Evolutionary conservation across 1,140 invertebrate species (phyloP).

Genomic region (Formica exsecta): DNA sequence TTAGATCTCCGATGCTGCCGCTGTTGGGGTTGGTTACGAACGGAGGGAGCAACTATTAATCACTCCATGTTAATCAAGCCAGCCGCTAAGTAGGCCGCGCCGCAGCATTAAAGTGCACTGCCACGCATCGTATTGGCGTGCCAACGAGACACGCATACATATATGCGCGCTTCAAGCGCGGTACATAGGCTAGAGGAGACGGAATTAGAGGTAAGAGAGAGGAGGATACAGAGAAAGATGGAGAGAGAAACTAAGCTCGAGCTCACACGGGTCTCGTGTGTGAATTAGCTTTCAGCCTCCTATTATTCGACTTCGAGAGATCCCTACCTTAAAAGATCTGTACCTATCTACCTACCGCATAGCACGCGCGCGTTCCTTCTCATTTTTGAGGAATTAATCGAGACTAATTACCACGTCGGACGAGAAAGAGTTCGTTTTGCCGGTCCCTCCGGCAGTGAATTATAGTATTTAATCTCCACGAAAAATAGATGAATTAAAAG

Average conservation of each 20-base stretch:
- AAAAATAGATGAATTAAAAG: conserved; percentile 26
- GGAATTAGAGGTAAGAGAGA: conserved; percentile 12
- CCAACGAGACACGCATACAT: conserved; percentile 38
- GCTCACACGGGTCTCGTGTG: conserved; percentile 57
- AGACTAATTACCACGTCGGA: conserved; percentile 78
- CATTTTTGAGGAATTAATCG: conserved; percentile 81
- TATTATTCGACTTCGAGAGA: conserved; percentile 74
- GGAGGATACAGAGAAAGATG: neutral
- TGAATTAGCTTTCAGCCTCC: conserved; percentile 73
- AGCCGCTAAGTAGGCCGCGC: conserved; percentile 83
- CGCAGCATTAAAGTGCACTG: conserved; percentile 79
- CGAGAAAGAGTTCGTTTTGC: conserved; percentile 15
- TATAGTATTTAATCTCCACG: conserved; percentile 20
- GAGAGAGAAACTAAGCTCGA: conserved; percentile 6
- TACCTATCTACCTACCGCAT: conserved; percentile 84
- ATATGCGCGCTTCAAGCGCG: conserved; percentile 27
- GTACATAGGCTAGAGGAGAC: conserved; percentile 26
- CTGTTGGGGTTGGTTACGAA: conserved; percentile 78
- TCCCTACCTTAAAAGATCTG: conserved; percentile 54
- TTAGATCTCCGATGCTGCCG: conserved; percentile 81
- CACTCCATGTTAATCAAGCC: conserved; percentile 83
- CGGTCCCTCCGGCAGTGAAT: conserved; percentile 35
- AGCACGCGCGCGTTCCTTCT: conserved; percentile 70
- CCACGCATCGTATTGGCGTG: conserved; percentile 64
- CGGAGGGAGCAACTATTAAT: conserved; percentile 82